phyloP scores from a whole-genome alignment of 2,888 invertebrate genomes.

The Drosophila siamana region DNA sequence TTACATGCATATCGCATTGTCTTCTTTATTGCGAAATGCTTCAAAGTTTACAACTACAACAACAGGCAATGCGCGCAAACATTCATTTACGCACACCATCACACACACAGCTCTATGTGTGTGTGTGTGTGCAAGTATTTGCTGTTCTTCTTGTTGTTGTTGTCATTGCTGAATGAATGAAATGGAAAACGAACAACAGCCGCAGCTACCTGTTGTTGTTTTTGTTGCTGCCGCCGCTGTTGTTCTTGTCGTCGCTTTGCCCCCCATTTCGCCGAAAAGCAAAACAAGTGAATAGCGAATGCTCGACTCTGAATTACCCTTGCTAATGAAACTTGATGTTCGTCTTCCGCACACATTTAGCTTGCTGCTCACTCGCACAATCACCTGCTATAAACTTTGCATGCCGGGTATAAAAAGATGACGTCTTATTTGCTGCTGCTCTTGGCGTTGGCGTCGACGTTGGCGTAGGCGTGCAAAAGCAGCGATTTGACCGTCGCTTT shows the following conservation, averaged over 20 bases:
- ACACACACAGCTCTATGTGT: slow-evolving; percentile 12
- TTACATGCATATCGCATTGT: slow-evolving; percentile 10
- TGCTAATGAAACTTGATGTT: too few species aligned
- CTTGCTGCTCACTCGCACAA: too few species aligned
- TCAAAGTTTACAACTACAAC: slow-evolving; percentile 10
- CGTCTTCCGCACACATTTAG: too few species aligned
- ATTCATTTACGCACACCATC: slow-evolving; percentile 7
- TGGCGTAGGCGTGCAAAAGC: slow-evolving; percentile 26
- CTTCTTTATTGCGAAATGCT: slow-evolving; percentile 6
- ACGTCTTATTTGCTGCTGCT: slow-evolving; percentile 37
- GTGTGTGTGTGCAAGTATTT: slow-evolving; percentile 2
- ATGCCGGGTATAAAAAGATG: slow-evolving; percentile 25
- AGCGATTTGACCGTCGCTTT: slow-evolving; percentile 29
- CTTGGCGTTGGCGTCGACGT: slow-evolving; percentile 3
- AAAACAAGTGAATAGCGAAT: neutral
- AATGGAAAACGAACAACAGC: slow-evolving; percentile 34
- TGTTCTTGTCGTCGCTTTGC: slow-evolving; percentile 14
- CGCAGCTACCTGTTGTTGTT: slow-evolving; percentile 47
- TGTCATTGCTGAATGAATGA: slow-evolving; percentile 29
- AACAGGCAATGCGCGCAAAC: neutral
- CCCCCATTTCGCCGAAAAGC: slow-evolving; percentile 2
- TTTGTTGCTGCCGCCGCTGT: slow-evolving; percentile 15
- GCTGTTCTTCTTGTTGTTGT: slow-evolving; percentile 8
- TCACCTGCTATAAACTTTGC: too few species aligned
- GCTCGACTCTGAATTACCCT: neutral